Conservation (phyloP, 1,140 invertebrate genomes). For the Cyclargus thomasi region DNA sequence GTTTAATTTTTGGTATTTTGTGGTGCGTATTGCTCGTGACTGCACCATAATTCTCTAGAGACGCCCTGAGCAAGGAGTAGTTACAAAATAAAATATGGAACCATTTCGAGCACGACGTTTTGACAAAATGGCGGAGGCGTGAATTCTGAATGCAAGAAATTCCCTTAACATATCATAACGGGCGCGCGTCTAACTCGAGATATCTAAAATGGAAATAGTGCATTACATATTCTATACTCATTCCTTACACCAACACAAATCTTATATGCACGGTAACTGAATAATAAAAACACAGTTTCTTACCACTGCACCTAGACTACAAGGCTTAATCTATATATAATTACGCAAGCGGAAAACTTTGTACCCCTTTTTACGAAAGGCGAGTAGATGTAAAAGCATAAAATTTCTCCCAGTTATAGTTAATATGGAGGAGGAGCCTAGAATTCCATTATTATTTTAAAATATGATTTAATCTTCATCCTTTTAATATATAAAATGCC, state of each 20-base stretch:
- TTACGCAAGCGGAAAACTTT: not conserved
- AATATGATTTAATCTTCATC: too few relatives aligned
- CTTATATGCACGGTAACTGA: conserved; percentile 20
- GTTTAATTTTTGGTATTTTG: too few relatives aligned
- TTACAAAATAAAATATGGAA: conserved; percentile 17
- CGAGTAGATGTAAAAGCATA: too few relatives aligned
- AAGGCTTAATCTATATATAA: not conserved
- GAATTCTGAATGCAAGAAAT: conserved; percentile 29
- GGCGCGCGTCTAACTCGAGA: conserved; percentile 31
- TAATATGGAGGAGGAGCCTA: too few relatives aligned
- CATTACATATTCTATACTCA: conserved; percentile 34
- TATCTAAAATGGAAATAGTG: conserved; percentile 33
- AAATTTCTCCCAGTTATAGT: too few relatives aligned
- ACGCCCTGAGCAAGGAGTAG: not conserved
- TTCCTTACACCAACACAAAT: conserved; percentile 24
- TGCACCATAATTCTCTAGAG: not conserved
- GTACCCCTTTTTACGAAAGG: too few relatives aligned
- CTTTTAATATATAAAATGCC: too few relatives aligned
- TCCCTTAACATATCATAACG: conserved; percentile 32
- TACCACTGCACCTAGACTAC: not conserved
- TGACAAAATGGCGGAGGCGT: conserved; percentile 21
- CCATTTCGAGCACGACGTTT: conserved; percentile 18
- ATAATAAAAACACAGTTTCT: not conserved
- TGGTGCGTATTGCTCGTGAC: too few relatives aligned
- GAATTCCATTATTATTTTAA: too few relatives aligned